phyloP scores from a whole-genome alignment of 1,140 invertebrate genomes.

The Cheumatopsyche charites region DNA sequence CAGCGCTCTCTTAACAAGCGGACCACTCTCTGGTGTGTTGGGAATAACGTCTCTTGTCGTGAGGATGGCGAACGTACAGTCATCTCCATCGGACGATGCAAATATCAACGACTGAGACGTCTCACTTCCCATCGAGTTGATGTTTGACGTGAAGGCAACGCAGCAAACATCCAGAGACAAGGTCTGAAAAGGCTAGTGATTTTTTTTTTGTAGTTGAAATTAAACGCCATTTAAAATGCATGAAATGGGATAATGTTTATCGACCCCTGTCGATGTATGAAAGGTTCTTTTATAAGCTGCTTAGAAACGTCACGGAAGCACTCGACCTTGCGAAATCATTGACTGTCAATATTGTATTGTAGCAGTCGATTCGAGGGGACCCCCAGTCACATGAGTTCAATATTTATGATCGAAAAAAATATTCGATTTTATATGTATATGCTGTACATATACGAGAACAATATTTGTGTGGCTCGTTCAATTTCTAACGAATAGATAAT shows the following conservation, averaged over 20 bases:
- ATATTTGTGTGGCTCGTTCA: background rate
- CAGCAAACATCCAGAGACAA: background rate
- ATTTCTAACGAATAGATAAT: constrained; percentile 23
- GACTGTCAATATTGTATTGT: constrained; percentile 47
- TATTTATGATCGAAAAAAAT: background rate
- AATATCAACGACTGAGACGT: constrained; percentile 14
- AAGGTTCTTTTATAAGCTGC: constrained; percentile 1
- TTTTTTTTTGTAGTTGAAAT: background rate
- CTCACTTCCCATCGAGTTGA: constrained; percentile 12
- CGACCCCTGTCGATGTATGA: constrained; percentile 17
- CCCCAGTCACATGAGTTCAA: background rate
- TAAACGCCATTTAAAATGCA: constrained; percentile 14
- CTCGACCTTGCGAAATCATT: constrained; percentile 45
- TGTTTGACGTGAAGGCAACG: background rate
- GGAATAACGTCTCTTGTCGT: too few species aligned
- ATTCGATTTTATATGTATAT: background rate
- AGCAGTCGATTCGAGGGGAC: constrained; percentile 23
- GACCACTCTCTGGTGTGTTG: constrained; percentile 4
- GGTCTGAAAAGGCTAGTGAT: too few species aligned
- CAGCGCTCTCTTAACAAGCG: background rate
- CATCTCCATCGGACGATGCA: constrained; percentile 20
- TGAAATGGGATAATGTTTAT: constrained; percentile 18
- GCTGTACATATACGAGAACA: background rate
- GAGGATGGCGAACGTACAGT: background rate
- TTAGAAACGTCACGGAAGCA: constrained; percentile 30